Conservation (phyloP, 2,797 vertebrate species). For the Scolopax rusticola region DNA sequence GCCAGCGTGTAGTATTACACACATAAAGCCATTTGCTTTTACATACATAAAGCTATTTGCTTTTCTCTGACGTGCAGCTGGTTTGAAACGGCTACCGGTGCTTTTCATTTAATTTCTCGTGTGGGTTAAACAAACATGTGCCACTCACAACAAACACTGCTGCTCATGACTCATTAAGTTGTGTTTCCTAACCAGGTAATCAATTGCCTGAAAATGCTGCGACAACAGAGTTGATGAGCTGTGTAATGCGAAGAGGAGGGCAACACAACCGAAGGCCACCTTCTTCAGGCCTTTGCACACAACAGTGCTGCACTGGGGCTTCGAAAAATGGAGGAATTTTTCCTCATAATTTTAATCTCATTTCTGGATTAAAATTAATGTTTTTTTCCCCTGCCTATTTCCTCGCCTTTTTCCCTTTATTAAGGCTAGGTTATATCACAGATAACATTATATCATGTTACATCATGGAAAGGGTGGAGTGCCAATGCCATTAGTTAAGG, state of each 20-base stretch:
- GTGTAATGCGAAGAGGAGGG: background rate
- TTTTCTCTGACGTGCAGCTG: conserved; percentile 22
- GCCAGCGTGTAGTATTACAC: background rate
- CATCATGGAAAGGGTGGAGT: background rate
- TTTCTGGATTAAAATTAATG: background rate
- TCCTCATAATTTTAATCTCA: background rate
- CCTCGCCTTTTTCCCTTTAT: background rate
- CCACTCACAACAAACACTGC: conserved; percentile 17
- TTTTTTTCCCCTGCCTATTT: background rate
- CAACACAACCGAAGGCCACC: background rate
- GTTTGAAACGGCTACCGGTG: conserved; percentile 34
- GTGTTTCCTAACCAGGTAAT: conserved; percentile 60
- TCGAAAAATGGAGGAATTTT: background rate
- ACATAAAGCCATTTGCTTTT: conserved; percentile 45
- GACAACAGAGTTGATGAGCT: conserved; percentile 45
- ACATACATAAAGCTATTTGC: conserved; percentile 29
- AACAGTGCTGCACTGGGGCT: background rate
- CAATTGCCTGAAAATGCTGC: conserved; percentile 37
- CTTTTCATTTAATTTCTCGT: conserved; percentile 36
- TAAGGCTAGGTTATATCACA: background rate
- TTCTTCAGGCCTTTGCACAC: background rate
- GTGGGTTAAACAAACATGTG: conserved; percentile 32
- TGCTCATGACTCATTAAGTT: conserved; percentile 54
- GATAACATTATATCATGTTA: background rate
- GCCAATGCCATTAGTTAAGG: background rate